These are phyloP conservation scores for Spilogale gracilis DNA, from an alignment of 2,113 vertebrate genomes.

Conservation along the genomic window DNA sequence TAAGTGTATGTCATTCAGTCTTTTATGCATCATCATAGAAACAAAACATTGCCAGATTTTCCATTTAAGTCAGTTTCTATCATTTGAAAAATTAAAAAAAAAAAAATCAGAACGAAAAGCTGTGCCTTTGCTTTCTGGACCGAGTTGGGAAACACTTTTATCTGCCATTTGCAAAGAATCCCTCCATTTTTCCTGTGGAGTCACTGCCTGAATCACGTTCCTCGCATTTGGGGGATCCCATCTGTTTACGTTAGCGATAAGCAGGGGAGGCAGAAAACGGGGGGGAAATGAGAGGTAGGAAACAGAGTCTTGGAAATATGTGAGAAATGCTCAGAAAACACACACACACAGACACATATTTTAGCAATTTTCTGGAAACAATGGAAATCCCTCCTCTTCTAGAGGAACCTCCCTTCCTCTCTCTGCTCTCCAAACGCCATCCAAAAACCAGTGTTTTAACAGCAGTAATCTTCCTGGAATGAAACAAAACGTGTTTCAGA, in stretches of 20 bases:
- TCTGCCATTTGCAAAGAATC: not conserved
- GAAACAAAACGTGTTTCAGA: slow-evolving; percentile 19
- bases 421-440: not conserved
- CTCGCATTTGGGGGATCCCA: not conserved
- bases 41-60: slow-evolving; percentile 17
- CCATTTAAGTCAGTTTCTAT: not conserved
- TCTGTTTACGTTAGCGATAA: slow-evolving; percentile 48
- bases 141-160: not conserved
- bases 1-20: not conserved
- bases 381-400: slow-evolving; percentile 44
- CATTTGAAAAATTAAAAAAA: not conserved
- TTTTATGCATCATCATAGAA: not conserved
- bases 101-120: not conserved
- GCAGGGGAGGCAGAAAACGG: slow-evolving; percentile 21
- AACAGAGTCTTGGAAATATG: slow-evolving; percentile 5
- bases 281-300: not conserved
- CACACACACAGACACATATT: not conserved
- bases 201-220: not conserved
- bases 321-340: slow-evolving; percentile 32
- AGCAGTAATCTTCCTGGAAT: not conserved
- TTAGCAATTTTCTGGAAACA: slow-evolving; percentile 58
- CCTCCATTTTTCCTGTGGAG: not conserved
- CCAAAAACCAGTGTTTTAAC: not conserved
- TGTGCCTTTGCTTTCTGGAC: not conserved
- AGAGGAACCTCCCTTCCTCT: slow-evolving; percentile 16